These are phyloP conservation scores for Parthenolecanium corni DNA, from an alignment of 2,888 invertebrate species.

Conservation along the genomic window DNA sequence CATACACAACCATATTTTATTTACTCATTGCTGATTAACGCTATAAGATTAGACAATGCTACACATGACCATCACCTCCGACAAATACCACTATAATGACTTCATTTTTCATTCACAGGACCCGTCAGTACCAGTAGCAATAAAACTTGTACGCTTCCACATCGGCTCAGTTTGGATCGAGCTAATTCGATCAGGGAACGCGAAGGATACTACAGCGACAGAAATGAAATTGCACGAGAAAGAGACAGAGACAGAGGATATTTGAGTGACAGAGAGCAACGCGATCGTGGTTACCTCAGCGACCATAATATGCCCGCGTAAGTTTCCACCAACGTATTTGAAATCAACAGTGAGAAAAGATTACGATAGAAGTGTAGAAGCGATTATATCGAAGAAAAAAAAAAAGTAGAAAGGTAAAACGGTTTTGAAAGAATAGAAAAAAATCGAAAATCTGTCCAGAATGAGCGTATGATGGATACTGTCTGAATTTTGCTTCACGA, in stretches of 20 bases:
- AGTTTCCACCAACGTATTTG: conserved; percentile 3
- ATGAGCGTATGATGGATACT: too few species aligned
- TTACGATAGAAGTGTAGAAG: background rate
- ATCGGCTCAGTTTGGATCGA: conserved; percentile 52
- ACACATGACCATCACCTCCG: too few species aligned
- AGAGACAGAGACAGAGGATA: conserved; percentile 50
- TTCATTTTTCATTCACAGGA: too few species aligned
- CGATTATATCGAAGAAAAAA: background rate
- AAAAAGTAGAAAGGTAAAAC: background rate
- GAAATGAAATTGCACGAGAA: conserved; percentile 71
- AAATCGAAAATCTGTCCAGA: too few species aligned
- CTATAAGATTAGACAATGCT: too few species aligned
- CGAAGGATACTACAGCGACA: conserved; percentile 82
- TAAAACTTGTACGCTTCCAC: conserved; percentile 73
- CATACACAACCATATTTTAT: too few species aligned
- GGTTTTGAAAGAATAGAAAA: too few species aligned
- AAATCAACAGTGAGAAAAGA: background rate
- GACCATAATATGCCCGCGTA: conserved; percentile 54
- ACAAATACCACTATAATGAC: too few species aligned
- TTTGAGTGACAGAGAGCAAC: conserved; percentile 33
- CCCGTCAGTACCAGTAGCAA: conserved; percentile 55
- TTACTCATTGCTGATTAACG: too few species aligned
- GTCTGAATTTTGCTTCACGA: too few species aligned
- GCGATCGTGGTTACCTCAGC: conserved; percentile 56
- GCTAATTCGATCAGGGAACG: conserved; percentile 41